These are phyloP conservation scores for Tridacna gigas DNA, from an alignment of 2,888 invertebrate species.

Conservation along the genomic window DNA sequence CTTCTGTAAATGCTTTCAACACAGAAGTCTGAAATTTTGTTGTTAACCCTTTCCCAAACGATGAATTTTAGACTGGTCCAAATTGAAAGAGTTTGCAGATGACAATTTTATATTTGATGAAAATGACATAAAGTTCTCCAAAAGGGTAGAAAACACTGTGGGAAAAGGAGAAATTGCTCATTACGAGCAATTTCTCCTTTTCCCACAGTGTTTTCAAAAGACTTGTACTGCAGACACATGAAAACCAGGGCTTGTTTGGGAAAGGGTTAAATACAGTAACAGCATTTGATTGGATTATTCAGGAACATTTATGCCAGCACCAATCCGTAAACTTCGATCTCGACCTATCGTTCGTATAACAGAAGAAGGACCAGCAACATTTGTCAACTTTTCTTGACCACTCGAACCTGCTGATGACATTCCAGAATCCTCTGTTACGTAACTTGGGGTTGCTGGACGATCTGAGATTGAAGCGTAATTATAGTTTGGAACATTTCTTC, in stretches of 20 bases:
- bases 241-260: no score
- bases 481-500: constrained; percentile 10
- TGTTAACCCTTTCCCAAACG: no score
- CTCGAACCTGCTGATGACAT: neutral
- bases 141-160: neutral
- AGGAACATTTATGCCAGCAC: neutral
- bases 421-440: constrained; percentile 40
- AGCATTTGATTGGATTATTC: no score
- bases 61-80: no score
- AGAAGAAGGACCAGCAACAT: neutral
- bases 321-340: constrained; percentile 2
- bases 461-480: constrained; percentile 27
- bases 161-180: neutral
- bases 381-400: constrained; percentile 13
- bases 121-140: neutral
- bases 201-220: neutral
- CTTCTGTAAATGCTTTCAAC: no score
- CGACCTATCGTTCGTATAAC: constrained; percentile 20
- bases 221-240: neutral
- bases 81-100: no score
- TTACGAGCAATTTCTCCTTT: neutral
- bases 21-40: no score
- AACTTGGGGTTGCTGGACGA: constrained; percentile 40
- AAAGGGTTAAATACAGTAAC: no score
- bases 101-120: no score